phyloP scores from a whole-genome alignment of 2,888 invertebrate species.

The Oscheius myriophilus region DNA sequence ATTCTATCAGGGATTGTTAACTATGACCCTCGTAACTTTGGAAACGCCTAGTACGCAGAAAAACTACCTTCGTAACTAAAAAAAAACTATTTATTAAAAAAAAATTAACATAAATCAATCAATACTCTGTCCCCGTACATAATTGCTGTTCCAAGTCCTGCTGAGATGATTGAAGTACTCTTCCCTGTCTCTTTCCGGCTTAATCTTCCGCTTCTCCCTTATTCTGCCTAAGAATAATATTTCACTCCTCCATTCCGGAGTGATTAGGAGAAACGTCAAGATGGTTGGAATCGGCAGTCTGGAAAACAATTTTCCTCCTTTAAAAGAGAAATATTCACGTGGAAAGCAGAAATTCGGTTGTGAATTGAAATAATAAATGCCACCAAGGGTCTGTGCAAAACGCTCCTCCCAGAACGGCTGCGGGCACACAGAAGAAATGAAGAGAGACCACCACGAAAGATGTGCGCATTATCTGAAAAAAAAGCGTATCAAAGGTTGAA shows the following conservation, averaged over 20 bases:
- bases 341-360: background rate
- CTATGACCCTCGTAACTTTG: too few species aligned
- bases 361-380: background rate
- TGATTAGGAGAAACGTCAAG: conserved; percentile 4
- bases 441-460: conserved; percentile 9
- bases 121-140: too few species aligned
- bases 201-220: background rate
- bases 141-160: background rate
- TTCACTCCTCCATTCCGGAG: conserved; percentile 9
- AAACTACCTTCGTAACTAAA: too few species aligned
- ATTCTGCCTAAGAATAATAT: background rate
- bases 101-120: too few species aligned
- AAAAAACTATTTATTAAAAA: too few species aligned
- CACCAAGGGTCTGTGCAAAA: background rate
- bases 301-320: background rate
- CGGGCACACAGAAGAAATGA: background rate
- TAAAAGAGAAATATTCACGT: background rate
- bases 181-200: background rate
- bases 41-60: too few species aligned
- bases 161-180: conserved; percentile 7
- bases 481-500: background rate
- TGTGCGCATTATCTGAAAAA: conserved; percentile 2
- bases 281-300: conserved; percentile 11
- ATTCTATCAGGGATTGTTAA: too few species aligned
- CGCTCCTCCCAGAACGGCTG: background rate